Evolutionary conservation across 2,888 invertebrate species (phyloP), one percentile per base, ranked within the genome.

Genomic region (Eustalomyia histrio): DNA sequence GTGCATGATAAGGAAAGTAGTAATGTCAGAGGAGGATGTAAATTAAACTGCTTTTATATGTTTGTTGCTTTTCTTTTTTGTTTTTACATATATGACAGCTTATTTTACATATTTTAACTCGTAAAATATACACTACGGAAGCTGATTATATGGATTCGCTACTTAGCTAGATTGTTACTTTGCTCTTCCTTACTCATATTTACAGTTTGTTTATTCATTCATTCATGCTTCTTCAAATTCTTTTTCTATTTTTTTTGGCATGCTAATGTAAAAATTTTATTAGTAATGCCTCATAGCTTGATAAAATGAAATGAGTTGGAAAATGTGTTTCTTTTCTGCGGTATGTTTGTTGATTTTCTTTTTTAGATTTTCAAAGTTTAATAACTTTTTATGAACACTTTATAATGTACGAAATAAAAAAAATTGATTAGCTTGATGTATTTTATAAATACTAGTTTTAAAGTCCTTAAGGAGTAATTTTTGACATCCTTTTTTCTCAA

Each of bases 251-350:
- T 39, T 61, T 57, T 60, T 39, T 16, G 12, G 29, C 7, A 33
- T 65, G 55, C 10, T 33, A 53, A 57, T 57, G 12, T 43, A 21
- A 58, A 74, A 50, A 52, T 71, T 69, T 67, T 72, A 74, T 79
- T 69, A 60, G 65, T 58, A 17, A 33, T 60, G 53, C 52, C 85
- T 86, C 79, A 83, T 85, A 85, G 84, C 73, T 84, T 78, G 74
- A 76, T 50, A 81, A 81, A 76, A 84, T 82, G 84, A 87, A 89
- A 86, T 88, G 89, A 87, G 83, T 86, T 86, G 89, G 88, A 89
- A 88, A 89, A 88, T 88, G 86, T 87, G 89, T 63, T 14, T 63
- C n/a, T 55, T 65, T 64, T 67, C 67, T 72, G 72, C 7, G 60
- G 57, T 57, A 73, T 78, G 60, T 78, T 67, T 72, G 60, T 21